Percentiles rank a stretch among this genome's conserved stretches.
These are phyloP conservation scores for Caenorhabditis panamensis DNA, from an alignment of 2,888 invertebrate genomes.

Conservation along the genomic window DNA sequence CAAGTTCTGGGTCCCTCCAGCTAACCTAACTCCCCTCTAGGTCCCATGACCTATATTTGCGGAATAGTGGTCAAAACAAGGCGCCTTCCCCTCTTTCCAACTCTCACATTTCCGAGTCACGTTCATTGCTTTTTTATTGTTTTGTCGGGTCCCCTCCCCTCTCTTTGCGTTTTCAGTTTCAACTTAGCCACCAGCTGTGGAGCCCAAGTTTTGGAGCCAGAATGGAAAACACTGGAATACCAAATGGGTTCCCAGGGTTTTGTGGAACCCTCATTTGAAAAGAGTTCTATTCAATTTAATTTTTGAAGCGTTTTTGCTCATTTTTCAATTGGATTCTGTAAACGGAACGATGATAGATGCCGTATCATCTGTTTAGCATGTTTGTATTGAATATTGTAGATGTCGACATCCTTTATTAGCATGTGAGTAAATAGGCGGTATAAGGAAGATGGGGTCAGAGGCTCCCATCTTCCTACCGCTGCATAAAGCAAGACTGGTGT, in stretches of 20 bases:
- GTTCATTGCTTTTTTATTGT: slow-evolving; percentile 1
- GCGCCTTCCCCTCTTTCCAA: background rate
- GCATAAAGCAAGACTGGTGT: too few relatives aligned
- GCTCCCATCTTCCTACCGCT: too few relatives aligned
- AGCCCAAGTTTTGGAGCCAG: background rate
- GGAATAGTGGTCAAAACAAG: too few relatives aligned
- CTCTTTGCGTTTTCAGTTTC: slow-evolving; percentile 1
- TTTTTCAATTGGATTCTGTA: background rate
- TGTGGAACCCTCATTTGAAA: background rate
- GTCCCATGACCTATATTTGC: too few relatives aligned
- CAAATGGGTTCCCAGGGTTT: background rate
- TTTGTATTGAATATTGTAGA: too few relatives aligned
- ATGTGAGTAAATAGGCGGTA: too few relatives aligned
- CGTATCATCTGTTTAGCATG: too few relatives aligned
- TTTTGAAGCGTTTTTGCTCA: background rate
- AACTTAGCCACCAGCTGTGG: background rate
- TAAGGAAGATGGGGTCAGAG: too few relatives aligned
- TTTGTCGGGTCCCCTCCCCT: background rate
- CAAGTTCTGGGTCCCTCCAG: too few relatives aligned
- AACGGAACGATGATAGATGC: too few relatives aligned
- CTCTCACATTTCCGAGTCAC: slow-evolving; percentile 11
- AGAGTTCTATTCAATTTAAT: background rate
- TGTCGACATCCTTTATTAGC: too few relatives aligned
- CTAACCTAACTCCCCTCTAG: too few relatives aligned
- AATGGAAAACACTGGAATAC: slow-evolving; percentile 13